Evolutionary conservation across 2,888 invertebrate species (phyloP).

Genomic region (Litoditis marina): DNA sequence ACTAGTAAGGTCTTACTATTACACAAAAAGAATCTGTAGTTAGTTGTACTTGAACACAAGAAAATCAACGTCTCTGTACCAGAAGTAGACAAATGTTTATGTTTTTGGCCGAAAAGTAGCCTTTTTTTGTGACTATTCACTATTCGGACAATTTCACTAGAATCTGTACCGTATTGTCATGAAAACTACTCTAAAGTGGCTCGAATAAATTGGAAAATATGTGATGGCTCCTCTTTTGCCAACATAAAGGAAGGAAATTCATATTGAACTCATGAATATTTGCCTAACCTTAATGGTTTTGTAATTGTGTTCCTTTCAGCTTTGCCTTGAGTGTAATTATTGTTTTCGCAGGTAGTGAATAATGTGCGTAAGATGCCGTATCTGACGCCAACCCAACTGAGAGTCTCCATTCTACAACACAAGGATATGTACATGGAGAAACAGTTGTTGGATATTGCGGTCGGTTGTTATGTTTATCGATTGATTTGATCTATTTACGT

Average conservation of each 20-base stretch:
- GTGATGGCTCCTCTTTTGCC: neutral
- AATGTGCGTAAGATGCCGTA: conserved; percentile 60
- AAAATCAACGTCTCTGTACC: neutral
- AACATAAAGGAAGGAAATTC: neutral
- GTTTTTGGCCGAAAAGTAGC: too few species aligned
- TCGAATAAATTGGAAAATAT: too few species aligned
- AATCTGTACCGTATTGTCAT: too few species aligned
- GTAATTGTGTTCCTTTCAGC: neutral
- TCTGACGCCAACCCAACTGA: conserved; percentile 55
- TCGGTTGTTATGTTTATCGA: too few species aligned
- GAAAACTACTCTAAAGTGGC: too few species aligned
- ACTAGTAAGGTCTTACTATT: too few species aligned
- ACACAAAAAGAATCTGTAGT: neutral
- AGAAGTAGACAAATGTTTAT: neutral
- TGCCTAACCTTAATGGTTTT: neutral
- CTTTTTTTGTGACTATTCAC: too few species aligned
- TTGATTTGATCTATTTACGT: too few species aligned
- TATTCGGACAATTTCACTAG: too few species aligned
- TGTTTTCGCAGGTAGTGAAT: conserved; percentile 39
- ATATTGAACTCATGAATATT: neutral
- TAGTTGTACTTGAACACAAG: neutral
- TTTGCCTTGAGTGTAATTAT: neutral
- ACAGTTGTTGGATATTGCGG: conserved; percentile 50
- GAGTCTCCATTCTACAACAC: conserved; percentile 58
- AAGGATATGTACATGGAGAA: conserved; percentile 59